These are phyloP conservation scores for Helicoverpa armigera DNA, from an alignment of 1,140 invertebrate species.

Conservation along the genomic window DNA sequence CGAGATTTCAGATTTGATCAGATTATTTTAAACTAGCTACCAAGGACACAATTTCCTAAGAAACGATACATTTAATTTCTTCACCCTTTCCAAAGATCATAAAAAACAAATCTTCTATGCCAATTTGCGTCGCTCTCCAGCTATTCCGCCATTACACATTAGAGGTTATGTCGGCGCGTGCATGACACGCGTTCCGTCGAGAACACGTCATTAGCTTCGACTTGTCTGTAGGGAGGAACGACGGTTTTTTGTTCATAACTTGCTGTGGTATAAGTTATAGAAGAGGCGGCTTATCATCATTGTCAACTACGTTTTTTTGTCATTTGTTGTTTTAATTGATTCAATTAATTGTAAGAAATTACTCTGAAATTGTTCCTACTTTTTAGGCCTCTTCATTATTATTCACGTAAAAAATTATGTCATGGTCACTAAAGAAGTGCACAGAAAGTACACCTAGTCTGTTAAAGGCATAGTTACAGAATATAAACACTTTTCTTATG, in stretches of 20 bases:
- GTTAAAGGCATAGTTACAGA: no score
- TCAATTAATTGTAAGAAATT: no score
- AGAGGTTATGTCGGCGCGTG: conserved; percentile 74
- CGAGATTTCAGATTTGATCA: no score
- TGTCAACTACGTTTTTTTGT: background rate
- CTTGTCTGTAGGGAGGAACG: conserved; percentile 70
- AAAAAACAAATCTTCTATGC: conserved; percentile 19
- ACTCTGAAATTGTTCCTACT: no score
- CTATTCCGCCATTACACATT: conserved; percentile 61
- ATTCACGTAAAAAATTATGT: no score
- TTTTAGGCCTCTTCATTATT: no score
- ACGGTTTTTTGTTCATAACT: conserved; percentile 67
- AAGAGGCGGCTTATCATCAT: background rate
- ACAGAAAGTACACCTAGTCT: no score
- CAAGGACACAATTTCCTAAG: no score
- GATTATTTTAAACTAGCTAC: no score
- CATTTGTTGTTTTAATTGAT: background rate
- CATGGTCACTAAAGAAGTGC: no score
- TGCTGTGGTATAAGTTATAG: conserved; percentile 36
- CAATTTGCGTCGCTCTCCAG: conserved; percentile 54
- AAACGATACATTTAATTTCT: background rate
- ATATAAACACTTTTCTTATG: no score
- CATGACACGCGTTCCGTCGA: conserved; percentile 71
- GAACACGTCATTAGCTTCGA: conserved; percentile 79
- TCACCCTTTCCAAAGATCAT: conserved; percentile 8